These are phyloP conservation scores for Poecilia wingei DNA, from an alignment of 2,797 vertebrate species.

Conservation along the genomic window DNA sequence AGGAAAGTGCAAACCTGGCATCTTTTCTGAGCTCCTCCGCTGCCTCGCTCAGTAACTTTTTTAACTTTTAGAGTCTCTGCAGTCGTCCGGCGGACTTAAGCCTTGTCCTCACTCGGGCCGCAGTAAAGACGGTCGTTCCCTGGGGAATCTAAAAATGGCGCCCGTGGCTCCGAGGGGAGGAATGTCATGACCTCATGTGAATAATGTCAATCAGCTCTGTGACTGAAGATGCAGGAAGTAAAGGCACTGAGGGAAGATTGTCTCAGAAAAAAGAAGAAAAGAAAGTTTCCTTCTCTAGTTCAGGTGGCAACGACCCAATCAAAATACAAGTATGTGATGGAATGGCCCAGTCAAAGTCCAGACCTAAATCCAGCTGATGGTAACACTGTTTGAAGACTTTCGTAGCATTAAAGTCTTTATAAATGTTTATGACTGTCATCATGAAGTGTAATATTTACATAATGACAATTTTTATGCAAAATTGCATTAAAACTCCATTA, in stretches of 20 bases:
- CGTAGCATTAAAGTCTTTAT: no score
- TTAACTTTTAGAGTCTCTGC: slow-evolving; percentile 46
- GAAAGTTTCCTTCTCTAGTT: not conserved
- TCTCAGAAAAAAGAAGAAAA: not conserved
- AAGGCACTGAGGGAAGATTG: slow-evolving; percentile 26
- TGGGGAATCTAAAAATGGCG: slow-evolving; percentile 73
- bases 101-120: slow-evolving; percentile 46
- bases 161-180: slow-evolving; percentile 60
- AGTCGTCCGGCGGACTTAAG: slow-evolving; percentile 52
- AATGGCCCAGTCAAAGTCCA: not conserved
- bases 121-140: slow-evolving; percentile 56
- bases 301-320: not conserved
- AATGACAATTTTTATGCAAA: no score
- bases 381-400: no score
- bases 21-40: slow-evolving; percentile 58
- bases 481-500: no score
- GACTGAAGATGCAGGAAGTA: slow-evolving; percentile 45
- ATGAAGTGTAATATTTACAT: no score
- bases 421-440: no score
- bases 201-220: slow-evolving; percentile 70
- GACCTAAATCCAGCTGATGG: not conserved
- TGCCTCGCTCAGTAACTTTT: slow-evolving; percentile 39
- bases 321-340: not conserved
- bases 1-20: slow-evolving; percentile 29
- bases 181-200: slow-evolving; percentile 77